Percentiles rank a stretch among this genome's conserved stretches.
Conservation (phyloP, 2,113 vertebrate genomes). For the Nansenia antarctica region DNA sequence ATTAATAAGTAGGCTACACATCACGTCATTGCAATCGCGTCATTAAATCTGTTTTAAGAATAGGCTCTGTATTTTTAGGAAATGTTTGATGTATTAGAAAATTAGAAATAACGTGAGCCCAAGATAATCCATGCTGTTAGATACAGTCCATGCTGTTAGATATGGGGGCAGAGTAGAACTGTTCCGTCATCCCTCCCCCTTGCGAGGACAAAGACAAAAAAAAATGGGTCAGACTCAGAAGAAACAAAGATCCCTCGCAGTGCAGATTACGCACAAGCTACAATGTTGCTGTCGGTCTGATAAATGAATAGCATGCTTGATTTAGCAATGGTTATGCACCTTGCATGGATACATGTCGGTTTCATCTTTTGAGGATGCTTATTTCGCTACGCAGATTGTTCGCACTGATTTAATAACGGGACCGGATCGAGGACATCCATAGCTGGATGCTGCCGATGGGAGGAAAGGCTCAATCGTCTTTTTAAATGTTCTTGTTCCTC, state of each 20-base stretch:
- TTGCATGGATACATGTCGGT: not conserved
- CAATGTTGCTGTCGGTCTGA: not conserved
- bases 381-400: not conserved
- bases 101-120: not conserved
- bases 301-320: not conserved
- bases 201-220: constrained; percentile 74
- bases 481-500: constrained; percentile 8
- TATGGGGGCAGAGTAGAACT: constrained; percentile 4
- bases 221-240: constrained; percentile 71
- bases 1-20: not conserved
- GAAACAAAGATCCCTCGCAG: constrained; percentile 31
- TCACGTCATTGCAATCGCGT: no score
- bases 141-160: not conserved
- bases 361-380: not conserved
- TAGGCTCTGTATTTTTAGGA: not conserved
- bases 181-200: constrained; percentile 17
- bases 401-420: not conserved
- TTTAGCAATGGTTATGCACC: not conserved
- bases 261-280: not conserved
- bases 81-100: not conserved
- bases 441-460: not conserved
- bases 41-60: not conserved
- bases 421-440: not conserved
- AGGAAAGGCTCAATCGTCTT: not conserved
- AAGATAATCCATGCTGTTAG: not conserved